Evolutionary conservation across 2,888 invertebrate species (phyloP), one percentile per base, ranked within the genome.

Genomic region (Patella pellucida): DNA sequence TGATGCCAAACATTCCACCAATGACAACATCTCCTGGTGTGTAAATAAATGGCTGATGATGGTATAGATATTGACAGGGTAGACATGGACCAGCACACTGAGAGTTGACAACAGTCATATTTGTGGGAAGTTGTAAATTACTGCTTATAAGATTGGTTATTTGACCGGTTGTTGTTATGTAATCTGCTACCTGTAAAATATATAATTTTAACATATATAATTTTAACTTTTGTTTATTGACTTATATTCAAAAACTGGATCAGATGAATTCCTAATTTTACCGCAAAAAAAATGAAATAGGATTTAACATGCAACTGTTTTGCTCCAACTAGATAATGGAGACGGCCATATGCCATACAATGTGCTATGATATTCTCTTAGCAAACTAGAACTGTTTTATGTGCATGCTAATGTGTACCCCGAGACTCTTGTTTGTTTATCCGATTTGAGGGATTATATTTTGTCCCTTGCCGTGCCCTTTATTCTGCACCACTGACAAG

Each of bases 31-130:
- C 85, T 9, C 85, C 86, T 0, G 77, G 79, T 1, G 75, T 72
- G 41, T 81, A 79, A 27, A 79, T 75, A 76, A 81, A 83, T 11
- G 82, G 80, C 19, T 82, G 78, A 14, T 82, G 74, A 52, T 81
- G 76, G 41, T 83, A 80, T 68, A 86, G 69, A 73, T 87, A 87
- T 23, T 84, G 83, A 73, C 89, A 89, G 54, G 85, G 83, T 23
- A 77, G 75, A 73, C 88, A 88, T 9, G 73, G 71, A 9, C 80
- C 82, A 9, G 78, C 70, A 77, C 87, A 87, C 12, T 27, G 56
- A 5, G 74, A 73, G 27, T 12, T 52, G 11, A 76, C 50, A 11
- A 67, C 77, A n/a, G n/a, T n/a, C 67, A 68, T 73, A 11, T 71
- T 74, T 0, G 76, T 76, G 9, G 81, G 78, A 4, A 76, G 73